Base-by-base conservation (phyloP, 2,797 vertebrate genomes). In the Acridotheres tristis region DNA sequence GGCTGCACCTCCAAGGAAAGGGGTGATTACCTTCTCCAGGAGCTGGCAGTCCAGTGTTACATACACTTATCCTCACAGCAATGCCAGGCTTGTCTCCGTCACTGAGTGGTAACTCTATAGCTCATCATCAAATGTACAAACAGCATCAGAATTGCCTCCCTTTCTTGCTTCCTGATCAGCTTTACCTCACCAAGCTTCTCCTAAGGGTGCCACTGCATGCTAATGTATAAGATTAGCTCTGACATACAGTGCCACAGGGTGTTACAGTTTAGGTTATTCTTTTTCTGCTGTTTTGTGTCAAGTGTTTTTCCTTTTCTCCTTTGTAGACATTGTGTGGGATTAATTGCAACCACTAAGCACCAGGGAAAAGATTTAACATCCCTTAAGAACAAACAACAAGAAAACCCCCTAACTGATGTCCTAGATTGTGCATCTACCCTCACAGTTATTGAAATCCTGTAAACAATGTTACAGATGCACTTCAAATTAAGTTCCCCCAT, bases 21-120 rank as follows among this genome's bases (percentile, higher is more conserved):
- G 25, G 11, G 4, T 53, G 47, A 48, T 38, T 34, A 34, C n/a
- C 40, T 61, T 43, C 27, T 26, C 21, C 32, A 50, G 21, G 59
- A 53, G 17, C 23, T 90, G 48, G 16, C 30, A 58, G 13, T 34
- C 4, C 63, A 20, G 10, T 6, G 5, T 32, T 45, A 4, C 2
- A 10, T 30, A n/a, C n/a, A 16, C 48, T 62, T 62, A 38, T 32
- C 9, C 57, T 43, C 38, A 22, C 0, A 0, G 17, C 30, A 45
- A 42, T 40, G 38, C 10, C 55, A 75, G 51, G 7, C 6, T 2
- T 51, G 7, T 29, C 14, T 69, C 58, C 61, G 53, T 9, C 57
- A 22, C n/a, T 14, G 13, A 67, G 5, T 9, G 5, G 15, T 29
- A 25, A 29, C 47, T 83, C 32, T 8, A 14, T 1, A 67, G 34